phyloP scores from a whole-genome alignment of 37 sponge, comb jelly and placozoan species.

The Chondrosia reniformis region DNA sequence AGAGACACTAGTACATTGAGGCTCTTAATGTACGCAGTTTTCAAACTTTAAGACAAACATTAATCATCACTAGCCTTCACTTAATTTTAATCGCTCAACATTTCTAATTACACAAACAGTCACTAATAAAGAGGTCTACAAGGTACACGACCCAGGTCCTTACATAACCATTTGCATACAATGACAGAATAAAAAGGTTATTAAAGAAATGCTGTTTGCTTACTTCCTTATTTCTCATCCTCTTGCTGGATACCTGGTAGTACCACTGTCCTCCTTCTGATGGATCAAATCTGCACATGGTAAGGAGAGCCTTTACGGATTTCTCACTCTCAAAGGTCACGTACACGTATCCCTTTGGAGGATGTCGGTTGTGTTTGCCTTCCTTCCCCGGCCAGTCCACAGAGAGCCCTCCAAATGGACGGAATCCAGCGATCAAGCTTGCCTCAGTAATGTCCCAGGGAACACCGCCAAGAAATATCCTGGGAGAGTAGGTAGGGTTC shows the following conservation, averaged over 20 bases:
- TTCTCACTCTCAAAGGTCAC: conserved; percentile 91
- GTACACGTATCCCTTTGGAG: conserved; percentile 97
- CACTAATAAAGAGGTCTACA: no score
- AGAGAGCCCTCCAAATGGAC: conserved; percentile 74
- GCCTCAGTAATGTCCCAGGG: conserved; percentile 99
- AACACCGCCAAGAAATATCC: conserved; percentile 97
- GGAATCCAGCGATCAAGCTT: conserved; percentile 70
- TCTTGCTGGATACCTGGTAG: conserved; percentile 82
- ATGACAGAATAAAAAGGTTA: no score
- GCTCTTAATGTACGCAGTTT: no score
- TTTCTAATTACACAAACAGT: no score
- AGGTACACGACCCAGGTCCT: no score
- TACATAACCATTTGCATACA: no score
- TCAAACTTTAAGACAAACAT: no score
- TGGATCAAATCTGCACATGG: conserved; percentile 75
- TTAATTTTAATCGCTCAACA: no score
- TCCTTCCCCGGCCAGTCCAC: conserved; percentile 99
- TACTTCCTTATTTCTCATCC: conserved; percentile 90
- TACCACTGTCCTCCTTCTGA: conserved; percentile 83
- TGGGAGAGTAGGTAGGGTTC: conserved; percentile 90
- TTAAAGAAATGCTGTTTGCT: no score
- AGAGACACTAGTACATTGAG: no score
- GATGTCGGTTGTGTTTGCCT: conserved; percentile 84
- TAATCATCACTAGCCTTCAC: no score
- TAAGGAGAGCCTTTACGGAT: conserved; percentile 73